phyloP scores from a whole-genome alignment of 2,113 vertebrate species.

The Falco punctatus region DNA sequence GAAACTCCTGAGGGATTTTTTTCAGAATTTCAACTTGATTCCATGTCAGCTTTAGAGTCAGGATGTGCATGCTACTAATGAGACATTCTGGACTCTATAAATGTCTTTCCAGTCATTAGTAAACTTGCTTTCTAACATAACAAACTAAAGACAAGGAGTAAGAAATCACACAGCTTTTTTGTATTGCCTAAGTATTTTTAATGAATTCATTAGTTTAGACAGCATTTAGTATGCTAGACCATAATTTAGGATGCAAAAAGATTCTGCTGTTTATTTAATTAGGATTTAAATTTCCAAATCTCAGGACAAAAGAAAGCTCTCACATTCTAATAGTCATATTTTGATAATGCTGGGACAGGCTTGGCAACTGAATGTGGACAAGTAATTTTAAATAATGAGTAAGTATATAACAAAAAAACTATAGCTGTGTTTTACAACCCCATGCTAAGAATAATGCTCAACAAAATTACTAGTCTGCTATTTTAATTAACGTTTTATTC shows the following conservation, averaged over 20 bases:
- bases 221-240: not conserved
- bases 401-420: not conserved
- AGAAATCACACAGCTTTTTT: not conserved
- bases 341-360: not conserved
- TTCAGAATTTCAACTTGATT: constrained; percentile 14
- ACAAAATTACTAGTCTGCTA: not conserved
- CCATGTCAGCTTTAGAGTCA: not conserved
- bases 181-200: not conserved
- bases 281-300: not conserved
- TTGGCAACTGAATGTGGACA: not conserved
- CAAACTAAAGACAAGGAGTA: not conserved
- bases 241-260: not conserved
- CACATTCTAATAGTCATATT: not conserved
- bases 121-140: not conserved
- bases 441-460: not conserved
- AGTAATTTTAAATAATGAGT: not conserved
- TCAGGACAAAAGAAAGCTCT: not conserved
- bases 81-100: not conserved
- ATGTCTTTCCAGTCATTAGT: constrained; percentile 1
- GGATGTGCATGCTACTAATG: not conserved
- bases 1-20: not conserved
- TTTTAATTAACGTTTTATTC: not conserved
- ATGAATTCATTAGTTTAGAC: not conserved
- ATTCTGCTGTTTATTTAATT: not conserved
- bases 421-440: not conserved